phyloP scores from a whole-genome alignment of 2,888 invertebrate species.

The Plagodis pulveraria region DNA sequence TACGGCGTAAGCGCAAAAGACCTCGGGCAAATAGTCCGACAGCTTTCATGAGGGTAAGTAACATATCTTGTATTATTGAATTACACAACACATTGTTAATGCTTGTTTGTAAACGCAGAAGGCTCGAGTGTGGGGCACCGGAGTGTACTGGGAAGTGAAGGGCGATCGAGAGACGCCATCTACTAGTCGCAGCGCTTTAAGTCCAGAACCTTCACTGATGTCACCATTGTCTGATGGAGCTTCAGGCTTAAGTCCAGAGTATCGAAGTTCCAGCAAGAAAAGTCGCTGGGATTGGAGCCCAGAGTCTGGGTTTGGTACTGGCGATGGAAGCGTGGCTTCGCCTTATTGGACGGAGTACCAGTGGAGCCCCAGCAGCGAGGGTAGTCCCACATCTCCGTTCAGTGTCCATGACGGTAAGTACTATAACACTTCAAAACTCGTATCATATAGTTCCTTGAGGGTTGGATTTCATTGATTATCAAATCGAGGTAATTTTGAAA shows the following conservation, averaged over 20 bases:
- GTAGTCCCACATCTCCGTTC: conserved; percentile 78
- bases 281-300: conserved; percentile 75
- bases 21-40: conserved; percentile 62
- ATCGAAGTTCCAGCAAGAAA: conserved; percentile 49
- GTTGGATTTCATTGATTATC: too few species aligned
- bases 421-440: too few species aligned
- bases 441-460: too few species aligned
- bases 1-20: conserved; percentile 62
- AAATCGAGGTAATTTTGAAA: too few species aligned
- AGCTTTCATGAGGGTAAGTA: conserved; percentile 58
- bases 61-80: background rate
- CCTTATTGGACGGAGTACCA: conserved; percentile 74
- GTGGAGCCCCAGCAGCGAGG: conserved; percentile 83
- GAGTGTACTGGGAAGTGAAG: conserved; percentile 77
- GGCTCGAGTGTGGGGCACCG: conserved; percentile 69
- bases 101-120: conserved; percentile 46
- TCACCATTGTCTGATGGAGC: conserved; percentile 71
- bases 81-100: background rate
- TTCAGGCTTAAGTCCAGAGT: conserved; percentile 73
- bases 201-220: conserved; percentile 62
- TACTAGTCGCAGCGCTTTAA: conserved; percentile 54
- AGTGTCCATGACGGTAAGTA: conserved; percentile 67
- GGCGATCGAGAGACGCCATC: conserved; percentile 63
- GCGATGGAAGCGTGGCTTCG: conserved; percentile 65
- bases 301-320: conserved; percentile 68